Evolutionary conservation across 1,140 invertebrate species (phyloP).

Genomic region (Zaprionus gabonicus): DNA sequence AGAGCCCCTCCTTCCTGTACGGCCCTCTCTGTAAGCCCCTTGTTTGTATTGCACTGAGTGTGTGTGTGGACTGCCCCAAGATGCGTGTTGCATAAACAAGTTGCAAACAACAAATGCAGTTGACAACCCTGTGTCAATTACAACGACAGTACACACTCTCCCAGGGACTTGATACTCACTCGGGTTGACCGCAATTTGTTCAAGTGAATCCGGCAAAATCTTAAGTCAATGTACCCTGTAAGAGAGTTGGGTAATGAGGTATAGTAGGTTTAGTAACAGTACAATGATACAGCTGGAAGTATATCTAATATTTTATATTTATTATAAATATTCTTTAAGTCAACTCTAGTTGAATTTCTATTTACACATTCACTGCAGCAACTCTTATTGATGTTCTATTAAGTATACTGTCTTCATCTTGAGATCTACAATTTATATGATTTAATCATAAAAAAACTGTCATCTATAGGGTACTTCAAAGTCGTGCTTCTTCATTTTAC

Average conservation of each 20-base stretch:
- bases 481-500: not conserved
- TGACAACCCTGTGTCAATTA: conserved; percentile 44
- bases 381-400: not conserved
- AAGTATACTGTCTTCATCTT: too few species aligned
- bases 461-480: not conserved
- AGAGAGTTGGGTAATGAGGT: not conserved
- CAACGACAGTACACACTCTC: conserved; percentile 28
- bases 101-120: conserved; percentile 52
- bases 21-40: not conserved
- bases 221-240: conserved; percentile 41
- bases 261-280: not conserved
- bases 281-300: not conserved
- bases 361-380: too few species aligned
- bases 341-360: too few species aligned
- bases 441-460: not conserved
- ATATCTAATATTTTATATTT: not conserved
- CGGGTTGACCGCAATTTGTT: conserved; percentile 46
- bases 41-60: conserved; percentile 1
- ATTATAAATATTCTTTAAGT: not conserved
- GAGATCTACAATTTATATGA: not conserved
- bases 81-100: conserved; percentile 28
- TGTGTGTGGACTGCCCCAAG: conserved; percentile 25
- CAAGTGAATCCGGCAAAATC: conserved; percentile 37
- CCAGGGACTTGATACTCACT: conserved; percentile 10
- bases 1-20: not conserved